These are phyloP conservation scores for Microplitis manilae DNA, from an alignment of 2,888 invertebrate species.

Conservation along the genomic window DNA sequence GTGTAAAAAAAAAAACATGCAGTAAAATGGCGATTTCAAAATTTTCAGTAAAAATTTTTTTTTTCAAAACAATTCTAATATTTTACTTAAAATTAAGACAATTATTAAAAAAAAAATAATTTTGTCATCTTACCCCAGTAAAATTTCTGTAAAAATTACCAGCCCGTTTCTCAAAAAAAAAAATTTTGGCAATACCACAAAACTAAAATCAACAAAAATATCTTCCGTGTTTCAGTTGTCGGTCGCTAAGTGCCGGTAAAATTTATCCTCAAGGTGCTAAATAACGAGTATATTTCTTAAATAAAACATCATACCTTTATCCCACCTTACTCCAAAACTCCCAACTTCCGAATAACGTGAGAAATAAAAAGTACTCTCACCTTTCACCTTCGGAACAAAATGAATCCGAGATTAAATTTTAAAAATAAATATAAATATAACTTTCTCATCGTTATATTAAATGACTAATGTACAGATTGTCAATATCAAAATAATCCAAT, in stretches of 20 bases:
- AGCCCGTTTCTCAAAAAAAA: neutral
- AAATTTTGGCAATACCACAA: neutral
- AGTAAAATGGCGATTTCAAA: too few species aligned
- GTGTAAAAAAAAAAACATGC: too few species aligned
- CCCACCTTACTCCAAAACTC: too few species aligned
- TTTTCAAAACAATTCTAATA: too few species aligned
- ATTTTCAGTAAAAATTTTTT: too few species aligned
- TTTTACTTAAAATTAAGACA: too few species aligned
- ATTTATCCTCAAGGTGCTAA: conserved; percentile 55
- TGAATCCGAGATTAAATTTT: neutral
- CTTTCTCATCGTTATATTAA: neutral
- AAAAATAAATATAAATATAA: neutral
- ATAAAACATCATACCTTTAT: neutral
- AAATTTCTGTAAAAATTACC: too few species aligned
- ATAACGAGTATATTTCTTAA: conserved; percentile 50
- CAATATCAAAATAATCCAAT: conserved; percentile 9
- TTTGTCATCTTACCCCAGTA: too few species aligned
- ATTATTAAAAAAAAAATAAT: too few species aligned
- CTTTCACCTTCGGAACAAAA: neutral
- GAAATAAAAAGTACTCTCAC: conserved; percentile 16
- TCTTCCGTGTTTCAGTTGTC: conserved; percentile 26
- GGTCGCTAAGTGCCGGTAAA: conserved; percentile 52
- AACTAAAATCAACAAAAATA: conserved; percentile 6
- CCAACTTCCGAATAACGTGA: neutral
- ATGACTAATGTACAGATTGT: conserved; percentile 6